A percentile compares a stretch with the other conserved stretches of the same genome.
Conservation (phyloP, 2,797 vertebrate species). For the Helicolenus hilgendorfi region DNA sequence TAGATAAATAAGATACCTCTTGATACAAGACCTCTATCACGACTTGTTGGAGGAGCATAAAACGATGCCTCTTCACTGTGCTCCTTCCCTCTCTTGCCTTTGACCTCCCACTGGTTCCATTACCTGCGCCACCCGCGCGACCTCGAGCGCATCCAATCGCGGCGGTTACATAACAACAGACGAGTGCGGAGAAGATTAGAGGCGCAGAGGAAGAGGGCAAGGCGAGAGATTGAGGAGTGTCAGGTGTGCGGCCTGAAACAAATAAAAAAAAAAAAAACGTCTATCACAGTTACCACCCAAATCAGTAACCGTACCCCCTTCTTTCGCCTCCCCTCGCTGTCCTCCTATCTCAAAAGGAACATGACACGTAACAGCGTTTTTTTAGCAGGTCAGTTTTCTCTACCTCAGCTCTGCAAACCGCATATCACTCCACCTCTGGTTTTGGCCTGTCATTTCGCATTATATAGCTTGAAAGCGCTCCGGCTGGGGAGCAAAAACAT, state of each 20-base stretch:
- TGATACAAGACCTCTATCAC: slow-evolving; percentile 35
- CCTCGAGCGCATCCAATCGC: slow-evolving; percentile 69
- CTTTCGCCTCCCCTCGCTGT: slow-evolving; percentile 18
- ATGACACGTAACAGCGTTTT: slow-evolving; percentile 61
- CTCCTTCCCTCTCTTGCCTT: slow-evolving; percentile 60
- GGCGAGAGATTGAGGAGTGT: slow-evolving; percentile 45
- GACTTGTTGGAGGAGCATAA: slow-evolving; percentile 55
- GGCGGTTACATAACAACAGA: slow-evolving; percentile 70
- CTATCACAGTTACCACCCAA: slow-evolving; percentile 36
- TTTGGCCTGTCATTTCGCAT: slow-evolving; percentile 78
- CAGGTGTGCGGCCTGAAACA: slow-evolving; percentile 52
- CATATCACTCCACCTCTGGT: slow-evolving; percentile 67
- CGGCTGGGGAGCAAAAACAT: slow-evolving; percentile 65
- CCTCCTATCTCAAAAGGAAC: slow-evolving; percentile 53
- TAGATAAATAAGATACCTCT: neutral
- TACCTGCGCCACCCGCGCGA: slow-evolving; percentile 61
- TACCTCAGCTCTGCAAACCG: slow-evolving; percentile 57
- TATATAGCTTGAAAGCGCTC: slow-evolving; percentile 79
- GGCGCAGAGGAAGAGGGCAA: slow-evolving; percentile 15
- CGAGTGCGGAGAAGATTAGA: slow-evolving; percentile 49
- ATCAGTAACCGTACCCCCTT: neutral
- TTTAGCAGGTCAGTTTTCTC: slow-evolving; percentile 57
- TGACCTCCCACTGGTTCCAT: slow-evolving; percentile 80
- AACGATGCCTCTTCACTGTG: slow-evolving; percentile 58
- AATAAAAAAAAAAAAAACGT: slow-evolving; percentile 20